These are phyloP conservation scores for Clamator glandarius DNA, from an alignment of 2,797 vertebrate species.

Conservation along the genomic window DNA sequence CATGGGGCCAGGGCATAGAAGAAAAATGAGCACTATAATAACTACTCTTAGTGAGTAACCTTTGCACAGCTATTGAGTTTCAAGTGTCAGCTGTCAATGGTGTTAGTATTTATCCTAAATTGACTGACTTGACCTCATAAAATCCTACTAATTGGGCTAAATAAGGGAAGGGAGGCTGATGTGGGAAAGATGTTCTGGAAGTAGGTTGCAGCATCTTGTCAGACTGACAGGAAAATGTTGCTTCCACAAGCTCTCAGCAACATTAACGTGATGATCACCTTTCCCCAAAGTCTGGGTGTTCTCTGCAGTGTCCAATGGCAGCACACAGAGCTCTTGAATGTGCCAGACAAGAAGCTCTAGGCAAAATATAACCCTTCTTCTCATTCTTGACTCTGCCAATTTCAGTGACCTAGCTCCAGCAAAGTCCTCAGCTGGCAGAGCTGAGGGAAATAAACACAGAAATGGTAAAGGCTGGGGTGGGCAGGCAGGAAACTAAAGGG, in stretches of 20 bases:
- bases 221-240: not conserved
- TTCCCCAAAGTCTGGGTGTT: not conserved
- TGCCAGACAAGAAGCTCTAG: not conserved
- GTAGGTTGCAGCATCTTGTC: not conserved
- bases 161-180: not conserved
- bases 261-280: accelerated
- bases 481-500: not conserved
- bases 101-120: constrained; percentile 14
- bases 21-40: not conserved
- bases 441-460: not conserved
- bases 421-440: not conserved
- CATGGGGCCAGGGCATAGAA: not conserved
- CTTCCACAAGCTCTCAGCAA: not conserved
- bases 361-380: not conserved
- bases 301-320: not conserved
- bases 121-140: constrained; percentile 3
- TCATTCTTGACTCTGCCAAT: not conserved
- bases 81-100: not conserved
- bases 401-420: not conserved
- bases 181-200: not conserved
- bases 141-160: not conserved
- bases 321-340: accelerated
- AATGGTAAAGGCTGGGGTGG: not conserved
- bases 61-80: constrained; percentile 9
- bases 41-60: not conserved